Conservation (phyloP, 2,888 invertebrate genomes). For the Tanaodytes sp. region DNA sequence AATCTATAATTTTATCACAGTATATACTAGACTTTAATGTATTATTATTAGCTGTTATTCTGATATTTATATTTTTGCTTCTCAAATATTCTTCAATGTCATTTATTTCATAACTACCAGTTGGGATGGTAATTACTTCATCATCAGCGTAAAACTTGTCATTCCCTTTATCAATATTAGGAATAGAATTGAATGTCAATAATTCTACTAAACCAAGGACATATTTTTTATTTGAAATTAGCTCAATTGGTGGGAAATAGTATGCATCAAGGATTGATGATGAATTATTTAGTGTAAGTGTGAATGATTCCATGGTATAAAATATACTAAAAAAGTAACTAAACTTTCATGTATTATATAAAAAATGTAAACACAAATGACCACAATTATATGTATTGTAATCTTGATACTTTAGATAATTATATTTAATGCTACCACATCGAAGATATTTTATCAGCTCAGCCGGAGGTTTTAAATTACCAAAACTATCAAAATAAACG, state of each 20-base stretch:
- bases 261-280: constrained; percentile 8
- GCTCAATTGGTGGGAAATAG: constrained; percentile 29
- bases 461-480: no score
- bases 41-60: not conserved
- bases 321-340: not conserved
- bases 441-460: constrained; percentile 10
- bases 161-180: constrained; percentile 63
- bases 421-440: constrained; percentile 5
- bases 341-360: constrained; percentile 5
- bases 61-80: not conserved
- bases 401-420: not conserved
- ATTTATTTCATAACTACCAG: constrained; percentile 38
- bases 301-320: constrained; percentile 13
- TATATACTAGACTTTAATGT: not conserved
- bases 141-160: constrained; percentile 60
- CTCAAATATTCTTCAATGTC: not conserved
- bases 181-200: constrained; percentile 52
- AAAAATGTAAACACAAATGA: constrained; percentile 18
- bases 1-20: not conserved
- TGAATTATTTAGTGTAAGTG: not conserved
- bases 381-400: not conserved
- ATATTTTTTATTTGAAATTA: constrained; percentile 56
- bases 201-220: constrained; percentile 37
- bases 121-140: constrained; percentile 56
- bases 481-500: not conserved